Base-by-base conservation (phyloP, 2,888 invertebrate species). In the Trichogramma evanescens region DNA sequence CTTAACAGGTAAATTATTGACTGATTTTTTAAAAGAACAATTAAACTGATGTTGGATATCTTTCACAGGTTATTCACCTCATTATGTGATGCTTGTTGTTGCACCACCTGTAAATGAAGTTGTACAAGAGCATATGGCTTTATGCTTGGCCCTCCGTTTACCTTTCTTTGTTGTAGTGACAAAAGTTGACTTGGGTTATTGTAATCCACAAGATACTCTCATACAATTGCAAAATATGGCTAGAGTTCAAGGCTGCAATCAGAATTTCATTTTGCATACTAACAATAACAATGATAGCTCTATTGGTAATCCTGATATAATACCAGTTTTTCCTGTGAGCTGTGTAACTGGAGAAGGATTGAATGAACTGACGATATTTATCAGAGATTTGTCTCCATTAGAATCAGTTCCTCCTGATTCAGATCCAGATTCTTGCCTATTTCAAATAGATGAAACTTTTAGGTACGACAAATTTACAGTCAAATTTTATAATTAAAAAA, bases 361-460 rank as follows among this genome's bases (percentile, higher is more conserved):
- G 41, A 87, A 89, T 71, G 82, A 92, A 7, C 82, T 99, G 38
- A 89, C 90, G 66, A 89, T 88, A 63, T 95, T 95, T 76, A 83
- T 98, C 13, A 88, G 94, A 72, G 89, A 94, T 26, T 82, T 95
- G 50, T 85, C 88, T 6, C 72, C 77, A 1, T 64, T 71, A 26
- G 72, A 76, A 55, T 69, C 71, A 4, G 68, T 70, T 10, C 66
- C 70, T 3, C 66, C 68, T 7, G 70, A 74, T 44, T 69, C 70
- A 3, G 72, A 76, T 57, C 70, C 76, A 78, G 86, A 66, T 57
- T 72, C 76, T 5, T 77, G 77, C 53, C 64, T 77, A 73, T 95
- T 95, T 77, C 93, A 96, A 82, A 90, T 98, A 50, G 97, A 98
- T 75, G 96, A 96, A 80, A 92, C 91, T 8, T 93, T 94, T 67